Percentiles rank a stretch among this genome's conserved stretches.
phyloP scores from a whole-genome alignment of 2,888 invertebrate species.

The Smittia sp. region DNA sequence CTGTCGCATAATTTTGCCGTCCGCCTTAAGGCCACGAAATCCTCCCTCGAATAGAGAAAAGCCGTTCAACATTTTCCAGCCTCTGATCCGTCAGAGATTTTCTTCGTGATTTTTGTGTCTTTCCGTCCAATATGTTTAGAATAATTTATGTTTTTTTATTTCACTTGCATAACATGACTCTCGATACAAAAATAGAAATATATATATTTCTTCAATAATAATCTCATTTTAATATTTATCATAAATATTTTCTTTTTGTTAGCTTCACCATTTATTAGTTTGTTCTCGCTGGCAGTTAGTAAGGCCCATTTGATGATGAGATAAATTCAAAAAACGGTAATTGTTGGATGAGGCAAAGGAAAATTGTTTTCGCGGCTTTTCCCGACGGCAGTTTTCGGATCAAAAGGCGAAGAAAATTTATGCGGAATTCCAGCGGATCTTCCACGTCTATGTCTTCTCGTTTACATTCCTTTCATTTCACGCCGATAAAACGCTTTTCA shows the following conservation, averaged over 20 bases:
- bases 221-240: conserved; percentile 30
- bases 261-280: conserved; percentile 25
- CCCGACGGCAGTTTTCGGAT: not conserved
- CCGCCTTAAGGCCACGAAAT: conserved; percentile 1
- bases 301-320: conserved; percentile 32
- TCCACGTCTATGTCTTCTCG: not conserved
- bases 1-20: not conserved
- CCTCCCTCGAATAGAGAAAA: conserved; percentile 1
- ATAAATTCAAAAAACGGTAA: conserved; percentile 15
- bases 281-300: conserved; percentile 39
- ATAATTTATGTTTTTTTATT: conserved; percentile 24
- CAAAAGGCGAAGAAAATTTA: not conserved
- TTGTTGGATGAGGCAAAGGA: not conserved
- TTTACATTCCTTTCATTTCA: not conserved
- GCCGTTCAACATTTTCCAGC: conserved; percentile 2
- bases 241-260: conserved; percentile 37
- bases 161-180: conserved; percentile 35
- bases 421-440: not conserved
- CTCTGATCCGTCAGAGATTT: not conserved
- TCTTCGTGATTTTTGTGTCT: not conserved
- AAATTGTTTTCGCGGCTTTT: not conserved
- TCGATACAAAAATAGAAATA: conserved; percentile 41
- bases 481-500: not conserved
- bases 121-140: conserved; percentile 29
- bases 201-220: conserved; percentile 40